Evolutionary conservation across 2,888 invertebrate genomes (phyloP), one percentile per base, ranked within the genome.

Genomic region (Eupithecia dodoneata): DNA sequence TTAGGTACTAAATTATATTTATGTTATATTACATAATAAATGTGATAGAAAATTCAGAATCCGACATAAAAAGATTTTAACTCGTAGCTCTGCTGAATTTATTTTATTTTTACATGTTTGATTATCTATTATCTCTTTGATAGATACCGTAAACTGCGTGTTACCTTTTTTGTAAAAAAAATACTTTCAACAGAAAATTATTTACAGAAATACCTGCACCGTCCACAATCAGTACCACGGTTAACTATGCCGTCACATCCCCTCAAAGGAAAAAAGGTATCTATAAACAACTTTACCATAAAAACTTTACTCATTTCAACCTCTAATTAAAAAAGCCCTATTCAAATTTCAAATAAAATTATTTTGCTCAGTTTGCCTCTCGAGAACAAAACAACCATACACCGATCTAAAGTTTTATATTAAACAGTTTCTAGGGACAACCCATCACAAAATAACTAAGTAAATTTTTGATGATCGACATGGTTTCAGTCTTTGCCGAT

Each of bases 151-250:
- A 42, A 66, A 66, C 13, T 42, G 15, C 13, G 42, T 42, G 41
- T 42, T 66, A 1, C n/a, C 55, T n/a, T 66, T 66, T 66, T 13
- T 7, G 15, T 18, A n/a, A 12, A 30, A 65, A 42, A 66, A 66
- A 2, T 42, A 42, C 15, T 73, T 30, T 3, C 71, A 74, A 75
- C 63, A 59, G 10, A 65, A 52, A 72, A 74, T 83, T 79, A 86
- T 85, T 94, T 89, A 55, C 96, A 98, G 98, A 98, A 96, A 98
- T 98, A 92, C 97, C 98, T 69, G 97, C 98, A 44, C 98, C 98
- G 55, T 97, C 98, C 49, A 98, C 98, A 80, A 96, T 96, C 59
- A 96, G 96, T 79, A 96, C 96, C 52, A 93, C 94, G 71, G 92
- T 95, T 69, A 95, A 94, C 87, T 95, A 96, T 85, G 94, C 96